Conservation (phyloP, 2,113 vertebrate species). For the Sakesphorus luctuosus region DNA sequence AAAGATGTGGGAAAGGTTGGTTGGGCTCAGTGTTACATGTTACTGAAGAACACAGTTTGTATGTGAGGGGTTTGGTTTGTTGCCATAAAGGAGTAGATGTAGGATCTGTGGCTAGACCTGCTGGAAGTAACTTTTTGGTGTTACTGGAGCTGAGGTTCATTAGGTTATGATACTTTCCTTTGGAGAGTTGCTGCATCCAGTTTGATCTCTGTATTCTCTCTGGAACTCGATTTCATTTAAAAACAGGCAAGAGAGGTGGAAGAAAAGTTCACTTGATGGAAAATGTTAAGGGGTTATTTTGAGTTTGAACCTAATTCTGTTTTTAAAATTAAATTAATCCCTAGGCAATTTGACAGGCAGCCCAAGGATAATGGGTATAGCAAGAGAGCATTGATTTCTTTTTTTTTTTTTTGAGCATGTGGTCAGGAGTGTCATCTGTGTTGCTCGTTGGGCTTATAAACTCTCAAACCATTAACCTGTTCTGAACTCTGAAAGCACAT, state of each 20-base stretch:
- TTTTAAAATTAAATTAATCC: conserved; percentile 37
- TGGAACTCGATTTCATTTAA: background rate
- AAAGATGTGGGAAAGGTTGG: background rate
- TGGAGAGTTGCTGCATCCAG: background rate
- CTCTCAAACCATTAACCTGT: background rate
- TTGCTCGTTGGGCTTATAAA: background rate
- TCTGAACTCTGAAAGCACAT: background rate
- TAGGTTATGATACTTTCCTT: background rate
- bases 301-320: conserved; percentile 1
- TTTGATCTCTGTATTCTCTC: background rate
- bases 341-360: background rate
- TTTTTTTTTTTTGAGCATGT: background rate
- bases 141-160: background rate
- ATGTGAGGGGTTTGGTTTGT: background rate
- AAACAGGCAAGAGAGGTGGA: background rate
- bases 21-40: background rate
- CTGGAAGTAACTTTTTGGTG: background rate
- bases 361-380: background rate
- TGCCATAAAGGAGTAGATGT: background rate
- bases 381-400: background rate
- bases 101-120: background rate
- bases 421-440: background rate
- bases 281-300: conserved; percentile 5
- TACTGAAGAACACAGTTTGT: background rate
- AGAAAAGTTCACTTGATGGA: background rate